Evolutionary conservation across 64 coral and sea anemone genomes (phyloP).

Genomic region (Montipora cactus): DNA sequence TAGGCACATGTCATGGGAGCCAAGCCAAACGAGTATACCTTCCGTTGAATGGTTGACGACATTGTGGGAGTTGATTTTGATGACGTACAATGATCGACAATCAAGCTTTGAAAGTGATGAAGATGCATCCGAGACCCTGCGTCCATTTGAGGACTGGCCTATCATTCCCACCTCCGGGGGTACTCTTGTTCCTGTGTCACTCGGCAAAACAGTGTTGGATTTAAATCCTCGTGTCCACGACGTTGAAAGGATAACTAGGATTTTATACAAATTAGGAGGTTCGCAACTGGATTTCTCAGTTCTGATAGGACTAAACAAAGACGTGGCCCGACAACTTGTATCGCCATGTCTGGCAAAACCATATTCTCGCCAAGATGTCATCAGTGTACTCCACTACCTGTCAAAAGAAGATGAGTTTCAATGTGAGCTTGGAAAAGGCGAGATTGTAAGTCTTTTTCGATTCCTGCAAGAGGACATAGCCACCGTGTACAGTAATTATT

Average conservation of each 20-base stretch:
- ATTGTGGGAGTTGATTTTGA: constrained; percentile 87
- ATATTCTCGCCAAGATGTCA: constrained; percentile 73
- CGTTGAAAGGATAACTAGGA: constrained; percentile 63
- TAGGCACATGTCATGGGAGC: constrained; percentile 77
- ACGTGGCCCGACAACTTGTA: constrained; percentile 62
- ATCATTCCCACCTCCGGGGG: constrained; percentile 79
- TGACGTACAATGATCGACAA: constrained; percentile 71
- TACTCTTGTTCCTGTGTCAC: constrained; percentile 74
- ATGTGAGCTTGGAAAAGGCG: constrained; percentile 54
- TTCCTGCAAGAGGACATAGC: constrained; percentile 94
- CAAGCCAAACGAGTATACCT: constrained; percentile 15
- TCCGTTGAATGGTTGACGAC: constrained; percentile 79
- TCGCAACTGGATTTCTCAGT: constrained; percentile 81
- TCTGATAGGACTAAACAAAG: constrained; percentile 61
- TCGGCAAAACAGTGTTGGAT: constrained; percentile 90
- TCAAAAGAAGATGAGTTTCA: constrained; percentile 68
- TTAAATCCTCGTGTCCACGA: constrained; percentile 62
- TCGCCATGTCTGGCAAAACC: constrained; percentile 78
- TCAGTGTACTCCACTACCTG: constrained; percentile 74
- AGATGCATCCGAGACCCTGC: constrained; percentile 72
- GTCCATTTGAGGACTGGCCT: constrained; percentile 88
- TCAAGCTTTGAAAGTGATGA: constrained; percentile 65
- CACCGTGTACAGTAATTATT: constrained; percentile 86
- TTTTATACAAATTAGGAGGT: constrained; percentile 78
- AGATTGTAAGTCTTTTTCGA: constrained; percentile 73